Evolutionary conservation across 2,888 invertebrate species (phyloP).

Genomic region (Dimorphilus gyrociliatus): DNA sequence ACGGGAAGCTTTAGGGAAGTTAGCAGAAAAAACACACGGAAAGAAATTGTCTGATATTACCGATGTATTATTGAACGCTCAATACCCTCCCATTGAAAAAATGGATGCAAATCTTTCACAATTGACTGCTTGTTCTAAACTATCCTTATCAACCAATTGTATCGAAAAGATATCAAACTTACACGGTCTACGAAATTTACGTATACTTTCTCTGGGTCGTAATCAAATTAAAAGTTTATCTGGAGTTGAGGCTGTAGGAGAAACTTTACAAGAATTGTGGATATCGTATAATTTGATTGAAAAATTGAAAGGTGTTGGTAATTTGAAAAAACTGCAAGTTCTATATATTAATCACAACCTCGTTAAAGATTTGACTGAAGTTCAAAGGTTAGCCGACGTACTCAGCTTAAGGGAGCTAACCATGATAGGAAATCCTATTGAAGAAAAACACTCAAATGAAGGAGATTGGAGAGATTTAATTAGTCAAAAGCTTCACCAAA

Average conservation of each 20-base stretch:
- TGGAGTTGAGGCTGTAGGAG: constrained; percentile 2
- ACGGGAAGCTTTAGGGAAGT: too few relatives aligned
- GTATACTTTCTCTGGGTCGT: constrained; percentile 1
- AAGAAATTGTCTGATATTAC: constrained; percentile 1
- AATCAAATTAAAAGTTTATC: constrained; percentile 1
- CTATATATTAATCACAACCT: neutral
- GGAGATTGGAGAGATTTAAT: constrained; percentile 1
- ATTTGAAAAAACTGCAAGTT: constrained; percentile 1
- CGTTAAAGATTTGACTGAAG: too few relatives aligned
- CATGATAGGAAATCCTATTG: constrained; percentile 2
- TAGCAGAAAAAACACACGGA: constrained; percentile 1
- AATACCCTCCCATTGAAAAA: constrained; percentile 2
- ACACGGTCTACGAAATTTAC: neutral
- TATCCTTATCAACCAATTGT: neutral
- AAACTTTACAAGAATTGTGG: constrained; percentile 2
- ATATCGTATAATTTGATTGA: constrained; percentile 3
- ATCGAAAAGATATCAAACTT: constrained; percentile 3
- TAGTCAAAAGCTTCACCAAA: too few relatives aligned
- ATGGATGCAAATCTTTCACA: constrained; percentile 1
- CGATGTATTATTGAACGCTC: constrained; percentile 1
- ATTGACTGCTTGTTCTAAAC: constrained; percentile 1
- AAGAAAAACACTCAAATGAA: constrained; percentile 1
- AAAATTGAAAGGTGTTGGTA: constrained; percentile 2
- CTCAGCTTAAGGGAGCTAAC: constrained; percentile 1
- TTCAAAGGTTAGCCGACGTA: neutral